A percentile compares a stretch with the other conserved stretches of the same genome.
Evolutionary conservation across 2,888 invertebrate species (phyloP).

Genomic region (Scrobipalpa costella): DNA sequence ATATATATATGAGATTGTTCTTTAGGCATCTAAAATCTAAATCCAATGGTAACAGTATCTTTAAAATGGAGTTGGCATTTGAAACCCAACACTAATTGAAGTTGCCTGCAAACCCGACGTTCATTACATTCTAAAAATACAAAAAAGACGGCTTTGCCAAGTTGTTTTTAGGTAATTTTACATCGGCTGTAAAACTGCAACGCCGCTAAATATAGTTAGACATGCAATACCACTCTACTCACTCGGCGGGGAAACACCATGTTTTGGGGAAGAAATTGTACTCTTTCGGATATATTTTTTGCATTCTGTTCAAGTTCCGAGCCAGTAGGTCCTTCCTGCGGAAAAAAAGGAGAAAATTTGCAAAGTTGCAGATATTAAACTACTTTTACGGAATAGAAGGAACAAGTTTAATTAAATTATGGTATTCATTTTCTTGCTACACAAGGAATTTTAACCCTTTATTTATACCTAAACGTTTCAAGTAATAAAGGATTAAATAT

Average conservation of each 20-base stretch:
- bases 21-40: too few species aligned
- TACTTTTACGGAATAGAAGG: too few species aligned
- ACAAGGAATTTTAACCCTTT: too few species aligned
- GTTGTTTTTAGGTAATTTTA: constrained; percentile 13
- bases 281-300: constrained; percentile 92
- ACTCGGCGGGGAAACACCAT: constrained; percentile 97
- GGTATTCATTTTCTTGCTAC: too few species aligned
- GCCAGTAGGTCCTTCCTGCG: constrained; percentile 92
- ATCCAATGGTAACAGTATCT: neutral
- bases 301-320: constrained; percentile 94
- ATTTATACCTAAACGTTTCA: too few species aligned
- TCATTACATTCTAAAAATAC: neutral
- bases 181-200: constrained; percentile 10
- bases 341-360: neutral
- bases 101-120: neutral
- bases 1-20: too few species aligned
- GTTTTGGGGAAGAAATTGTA: constrained; percentile 96
- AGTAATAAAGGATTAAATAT: too few species aligned
- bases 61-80: neutral
- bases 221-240: constrained; percentile 56
- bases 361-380: neutral
- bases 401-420: too few species aligned
- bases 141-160: constrained; percentile 1
- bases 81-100: neutral
- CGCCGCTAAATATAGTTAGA: constrained; percentile 17